Evolutionary conservation across 2,797 vertebrate genomes (phyloP).

Genomic region (Intellagama lesueurii): DNA sequence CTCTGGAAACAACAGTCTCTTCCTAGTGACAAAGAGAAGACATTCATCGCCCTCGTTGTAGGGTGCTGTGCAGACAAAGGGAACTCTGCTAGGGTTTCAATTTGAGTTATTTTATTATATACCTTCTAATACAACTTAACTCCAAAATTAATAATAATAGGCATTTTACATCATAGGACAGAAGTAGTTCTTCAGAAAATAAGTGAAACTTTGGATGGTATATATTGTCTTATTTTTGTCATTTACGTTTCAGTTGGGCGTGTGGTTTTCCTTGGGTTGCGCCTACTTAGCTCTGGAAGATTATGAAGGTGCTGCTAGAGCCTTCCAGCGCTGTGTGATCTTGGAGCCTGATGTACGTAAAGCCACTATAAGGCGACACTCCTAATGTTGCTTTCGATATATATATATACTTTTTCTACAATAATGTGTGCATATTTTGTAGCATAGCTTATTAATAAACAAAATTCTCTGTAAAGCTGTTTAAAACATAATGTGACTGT

Average conservation of each 20-base stretch:
- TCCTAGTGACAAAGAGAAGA: neutral
- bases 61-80: neutral
- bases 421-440: neutral
- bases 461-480: conserved; percentile 28
- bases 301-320: conserved; percentile 90
- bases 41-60: neutral
- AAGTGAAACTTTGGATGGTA: neutral
- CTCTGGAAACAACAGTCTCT: neutral
- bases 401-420: no score
- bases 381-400: no score
- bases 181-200: neutral
- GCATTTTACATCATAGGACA: neutral
- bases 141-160: neutral
- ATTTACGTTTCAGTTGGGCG: conserved; percentile 84
- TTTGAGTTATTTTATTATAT: neutral
- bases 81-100: neutral
- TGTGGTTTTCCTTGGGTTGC: conserved; percentile 98
- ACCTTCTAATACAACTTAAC: neutral
- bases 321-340: conserved; percentile 93
- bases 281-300: conserved; percentile 90
- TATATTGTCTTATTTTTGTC: neutral
- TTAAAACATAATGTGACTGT: neutral
- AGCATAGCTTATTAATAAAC: neutral
- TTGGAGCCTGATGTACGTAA: conserved; percentile 94
- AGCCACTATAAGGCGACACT: rapidly evolving